phyloP scores from a whole-genome alignment of 1,140 invertebrate species.

The Lerema accius region DNA sequence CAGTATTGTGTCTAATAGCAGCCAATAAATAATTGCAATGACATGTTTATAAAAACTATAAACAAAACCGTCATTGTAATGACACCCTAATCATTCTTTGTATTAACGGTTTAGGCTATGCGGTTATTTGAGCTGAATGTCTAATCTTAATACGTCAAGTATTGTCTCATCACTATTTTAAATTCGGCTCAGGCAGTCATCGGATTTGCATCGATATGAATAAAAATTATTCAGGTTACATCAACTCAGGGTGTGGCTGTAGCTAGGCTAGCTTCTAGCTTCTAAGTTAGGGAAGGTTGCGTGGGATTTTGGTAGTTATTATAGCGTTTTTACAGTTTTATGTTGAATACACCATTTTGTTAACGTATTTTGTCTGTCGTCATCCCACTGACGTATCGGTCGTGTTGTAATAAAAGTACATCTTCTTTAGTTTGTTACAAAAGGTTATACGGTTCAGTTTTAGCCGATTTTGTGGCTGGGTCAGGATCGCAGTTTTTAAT shows the following conservation, averaged over 20 bases:
- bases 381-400: too few species aligned
- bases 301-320: too few species aligned
- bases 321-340: too few species aligned
- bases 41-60: neutral
- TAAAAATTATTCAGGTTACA: conserved; percentile 35
- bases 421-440: too few species aligned
- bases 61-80: conserved; percentile 5
- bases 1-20: too few species aligned
- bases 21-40: neutral
- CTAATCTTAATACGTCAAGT: conserved; percentile 11
- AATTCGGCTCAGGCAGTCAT: conserved; percentile 24
- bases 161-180: conserved; percentile 26
- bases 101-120: conserved; percentile 16
- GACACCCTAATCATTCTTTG: conserved; percentile 15
- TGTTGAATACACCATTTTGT: too few species aligned
- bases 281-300: conserved; percentile 10
- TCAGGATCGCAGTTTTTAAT: too few species aligned
- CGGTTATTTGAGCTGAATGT: conserved; percentile 22
- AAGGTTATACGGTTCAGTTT: too few species aligned
- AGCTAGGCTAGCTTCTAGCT: neutral
- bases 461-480: too few species aligned
- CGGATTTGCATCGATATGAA: conserved; percentile 28
- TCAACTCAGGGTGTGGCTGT: conserved; percentile 25
- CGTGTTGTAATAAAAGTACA: too few species aligned
- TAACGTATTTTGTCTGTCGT: too few species aligned